Percentiles rank a stretch among this genome's conserved stretches.
Conservation (phyloP, 2,113 vertebrate genomes). For the Erinaceus europaeus region DNA sequence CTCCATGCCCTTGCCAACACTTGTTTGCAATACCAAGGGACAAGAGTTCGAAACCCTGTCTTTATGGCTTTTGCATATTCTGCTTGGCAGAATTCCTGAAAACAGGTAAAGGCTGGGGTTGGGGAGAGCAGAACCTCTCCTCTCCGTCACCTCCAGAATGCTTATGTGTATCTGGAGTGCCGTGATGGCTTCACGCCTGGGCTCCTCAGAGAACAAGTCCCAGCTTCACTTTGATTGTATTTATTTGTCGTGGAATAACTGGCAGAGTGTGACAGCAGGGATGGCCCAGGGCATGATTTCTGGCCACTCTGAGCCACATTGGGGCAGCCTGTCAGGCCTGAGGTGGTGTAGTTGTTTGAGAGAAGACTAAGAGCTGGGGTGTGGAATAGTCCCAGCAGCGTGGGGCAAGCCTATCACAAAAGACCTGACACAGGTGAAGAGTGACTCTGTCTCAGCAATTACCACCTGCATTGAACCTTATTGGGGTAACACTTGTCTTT, state of each 20-base stretch:
- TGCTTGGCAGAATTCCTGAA: not conserved
- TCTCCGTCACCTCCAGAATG: fast-evolving
- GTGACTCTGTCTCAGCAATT: not conserved
- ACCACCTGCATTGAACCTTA: not conserved
- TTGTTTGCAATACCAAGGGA: too few relatives aligned
- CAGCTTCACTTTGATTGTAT: not conserved
- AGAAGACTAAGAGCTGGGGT: not conserved
- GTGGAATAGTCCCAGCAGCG: not conserved
- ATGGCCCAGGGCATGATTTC: too few relatives aligned
- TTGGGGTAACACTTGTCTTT: not conserved
- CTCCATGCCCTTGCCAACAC: too few relatives aligned
- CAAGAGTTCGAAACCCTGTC: too few relatives aligned
- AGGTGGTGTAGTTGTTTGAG: not conserved
- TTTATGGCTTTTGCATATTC: not conserved
- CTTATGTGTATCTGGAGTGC: not conserved
- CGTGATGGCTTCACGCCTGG: not conserved
- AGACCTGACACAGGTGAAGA: not conserved
- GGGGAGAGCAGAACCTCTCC: not conserved
- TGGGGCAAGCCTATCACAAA: not conserved
- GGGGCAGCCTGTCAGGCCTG: too few relatives aligned
- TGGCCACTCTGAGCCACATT: too few relatives aligned
- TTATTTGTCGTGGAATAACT: not conserved
- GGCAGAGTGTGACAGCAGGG: too few relatives aligned
- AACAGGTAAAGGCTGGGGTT: not conserved
- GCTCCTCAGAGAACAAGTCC: not conserved